Percentiles rank a stretch among this genome's conserved stretches.
phyloP scores from a whole-genome alignment of 2,113 vertebrate species.

The Sphaerodactylus townsendi region DNA sequence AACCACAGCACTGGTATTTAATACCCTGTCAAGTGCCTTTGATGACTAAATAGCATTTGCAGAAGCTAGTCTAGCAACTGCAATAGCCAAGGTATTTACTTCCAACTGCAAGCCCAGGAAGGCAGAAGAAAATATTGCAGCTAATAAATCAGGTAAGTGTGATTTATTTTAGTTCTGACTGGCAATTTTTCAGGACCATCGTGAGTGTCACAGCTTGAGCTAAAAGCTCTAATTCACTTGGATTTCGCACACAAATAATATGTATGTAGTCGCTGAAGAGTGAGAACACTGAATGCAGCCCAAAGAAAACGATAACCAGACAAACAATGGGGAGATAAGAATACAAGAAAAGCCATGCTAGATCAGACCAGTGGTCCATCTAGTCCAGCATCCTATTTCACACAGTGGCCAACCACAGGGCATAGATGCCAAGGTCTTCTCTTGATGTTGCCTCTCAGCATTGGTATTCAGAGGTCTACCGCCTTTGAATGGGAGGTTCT shows the following conservation, averaged over 20 bases:
- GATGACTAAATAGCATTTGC: conserved; percentile 15
- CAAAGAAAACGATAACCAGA: not conserved
- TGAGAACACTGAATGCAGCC: not conserved
- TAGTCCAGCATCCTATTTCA: no score
- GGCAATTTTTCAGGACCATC: not conserved
- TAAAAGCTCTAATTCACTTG: not conserved
- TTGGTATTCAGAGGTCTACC: no score
- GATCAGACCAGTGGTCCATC: no score
- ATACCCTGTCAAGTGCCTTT: conserved; percentile 1
- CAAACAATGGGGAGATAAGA: not conserved
- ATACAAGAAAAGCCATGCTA: no score
- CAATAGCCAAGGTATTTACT: conserved; percentile 8
- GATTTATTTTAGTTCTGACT: conserved; percentile 12
- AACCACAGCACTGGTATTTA: not conserved
- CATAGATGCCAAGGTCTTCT: no score
- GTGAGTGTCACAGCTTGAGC: not conserved
- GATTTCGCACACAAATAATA: not conserved
- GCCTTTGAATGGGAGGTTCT: no score
- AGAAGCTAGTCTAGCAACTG: conserved; percentile 18
- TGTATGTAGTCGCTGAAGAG: conserved; percentile 11
- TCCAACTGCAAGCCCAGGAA: not conserved
- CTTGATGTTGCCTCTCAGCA: no score
- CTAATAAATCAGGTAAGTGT: conserved; percentile 15
- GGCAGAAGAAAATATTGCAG: conserved; percentile 9
- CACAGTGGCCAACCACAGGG: no score